A percentile compares a stretch with the other conserved stretches of the same genome.
These are phyloP conservation scores for Drosophila planitibia DNA, from an alignment of 2,888 invertebrate genomes.

Conservation along the genomic window DNA sequence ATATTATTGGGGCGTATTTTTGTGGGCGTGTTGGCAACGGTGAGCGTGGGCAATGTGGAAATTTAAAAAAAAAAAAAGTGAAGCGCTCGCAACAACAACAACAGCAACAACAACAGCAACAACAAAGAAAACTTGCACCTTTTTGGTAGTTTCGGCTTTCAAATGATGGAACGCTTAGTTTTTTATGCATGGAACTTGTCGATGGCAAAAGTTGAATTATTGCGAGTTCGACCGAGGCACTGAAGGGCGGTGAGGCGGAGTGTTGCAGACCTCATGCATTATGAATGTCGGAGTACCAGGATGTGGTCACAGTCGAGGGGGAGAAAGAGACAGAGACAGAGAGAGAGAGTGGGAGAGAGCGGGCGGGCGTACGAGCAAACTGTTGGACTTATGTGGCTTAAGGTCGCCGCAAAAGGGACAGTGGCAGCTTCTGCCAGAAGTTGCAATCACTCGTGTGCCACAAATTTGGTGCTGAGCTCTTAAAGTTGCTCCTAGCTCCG, in stretches of 20 bases:
- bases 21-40: constrained; percentile 49
- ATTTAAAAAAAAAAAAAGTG: constrained; percentile 16
- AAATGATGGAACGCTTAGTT: constrained; percentile 65
- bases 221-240: constrained; percentile 33
- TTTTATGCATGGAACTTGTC: constrained; percentile 69
- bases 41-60: constrained; percentile 23
- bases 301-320: not conserved
- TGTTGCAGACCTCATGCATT: constrained; percentile 53
- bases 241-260: not conserved
- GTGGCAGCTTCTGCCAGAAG: constrained; percentile 10
- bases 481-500: constrained; percentile 21
- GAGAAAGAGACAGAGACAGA: not conserved
- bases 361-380: constrained; percentile 49
- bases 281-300: constrained; percentile 47
- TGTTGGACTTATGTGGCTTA: constrained; percentile 68
- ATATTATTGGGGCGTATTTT: constrained; percentile 72
- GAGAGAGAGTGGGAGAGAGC: not conserved
- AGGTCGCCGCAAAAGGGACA: constrained; percentile 28
- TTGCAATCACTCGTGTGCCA: constrained; percentile 34
- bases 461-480: constrained; percentile 51
- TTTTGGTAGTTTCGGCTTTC: constrained; percentile 38
- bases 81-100: constrained; percentile 32
- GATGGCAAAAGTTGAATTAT: constrained; percentile 74
- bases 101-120: constrained; percentile 3
- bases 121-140: constrained; percentile 56